Conservation (phyloP, 2,888 invertebrate genomes). For the Ormyrus rosae region DNA sequence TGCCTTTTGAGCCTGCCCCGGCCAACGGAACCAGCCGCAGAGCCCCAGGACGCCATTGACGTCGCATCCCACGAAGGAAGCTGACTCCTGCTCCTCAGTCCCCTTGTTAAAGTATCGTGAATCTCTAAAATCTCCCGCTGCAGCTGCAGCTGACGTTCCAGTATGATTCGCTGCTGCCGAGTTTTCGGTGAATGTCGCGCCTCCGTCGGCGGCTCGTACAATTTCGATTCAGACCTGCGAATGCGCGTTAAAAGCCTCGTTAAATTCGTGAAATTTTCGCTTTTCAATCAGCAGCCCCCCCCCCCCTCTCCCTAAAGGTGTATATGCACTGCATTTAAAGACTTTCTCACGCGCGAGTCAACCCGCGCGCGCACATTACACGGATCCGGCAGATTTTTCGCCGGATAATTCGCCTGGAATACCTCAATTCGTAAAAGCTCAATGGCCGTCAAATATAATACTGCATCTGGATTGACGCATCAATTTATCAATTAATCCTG, state of each 20-base stretch:
- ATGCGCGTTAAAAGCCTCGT: background rate
- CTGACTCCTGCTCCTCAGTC: slow-evolving; percentile 63
- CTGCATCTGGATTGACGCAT: no score
- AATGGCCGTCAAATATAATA: no score
- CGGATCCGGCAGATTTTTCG: no score
- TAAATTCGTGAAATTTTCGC: background rate
- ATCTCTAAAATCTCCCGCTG: slow-evolving; percentile 67
- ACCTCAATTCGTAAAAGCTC: no score
- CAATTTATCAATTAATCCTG: no score
- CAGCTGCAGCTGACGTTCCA: slow-evolving; percentile 66
- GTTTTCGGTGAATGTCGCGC: slow-evolving; percentile 59
- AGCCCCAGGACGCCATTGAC: slow-evolving; percentile 67
- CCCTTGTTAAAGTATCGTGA: slow-evolving; percentile 68
- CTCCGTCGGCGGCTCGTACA: slow-evolving; percentile 55
- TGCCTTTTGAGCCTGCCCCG: slow-evolving; percentile 61
- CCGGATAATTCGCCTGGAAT: no score
- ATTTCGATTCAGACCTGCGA: slow-evolving; percentile 64
- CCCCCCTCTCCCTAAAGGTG: no score
- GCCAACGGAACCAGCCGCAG: slow-evolving; percentile 65
- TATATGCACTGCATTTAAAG: no score
- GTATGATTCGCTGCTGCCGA: slow-evolving; percentile 63
- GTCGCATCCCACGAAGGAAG: slow-evolving; percentile 67
- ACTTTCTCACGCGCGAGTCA: no score
- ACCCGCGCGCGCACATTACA: no score
- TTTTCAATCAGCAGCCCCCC: no score